Base-by-base conservation (phyloP, 35 echinoderm and acorn worm species). In the Diadema setosum region DNA sequence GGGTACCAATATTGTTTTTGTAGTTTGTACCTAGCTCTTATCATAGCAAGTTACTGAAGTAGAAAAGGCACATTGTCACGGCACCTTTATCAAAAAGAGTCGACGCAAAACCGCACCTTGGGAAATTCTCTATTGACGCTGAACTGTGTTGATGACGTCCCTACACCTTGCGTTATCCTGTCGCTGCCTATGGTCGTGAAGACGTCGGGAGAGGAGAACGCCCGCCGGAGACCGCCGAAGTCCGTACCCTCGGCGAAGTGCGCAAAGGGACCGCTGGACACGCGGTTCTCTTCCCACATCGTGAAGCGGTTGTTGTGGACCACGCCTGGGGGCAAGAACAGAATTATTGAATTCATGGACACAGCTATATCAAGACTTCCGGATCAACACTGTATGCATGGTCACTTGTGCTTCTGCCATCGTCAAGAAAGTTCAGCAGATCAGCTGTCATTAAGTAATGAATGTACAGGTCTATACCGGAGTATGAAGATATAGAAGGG, bases 251-350 rank as follows among this genome's bases (percentile, higher is more conserved):
- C 89, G 32, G 85, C 94, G 59, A 96, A 96, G 37, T 65, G 43
- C 12, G 46, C 42, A 42, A 96, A 96, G 24, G 84, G 84, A 3
- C 73, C 52, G 4, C 82, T 75, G 21, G 86, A 85, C 20, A 85
- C 29, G 30, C 49, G 24, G 4, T 86, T 81, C 40, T 91, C 84
- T 59, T 87, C 80, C 94, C 94, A 96, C 94, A 96, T 91, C 11
- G 39, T 88, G 65, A 86, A 96, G 8, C 16, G 59, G 39, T 36
- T 43, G 56, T 85, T 88, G 58, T 96, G 94, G 16, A 88, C 69
- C 45, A 61, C 81, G 24, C 94, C 94, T 96, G 81, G 4, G 81
- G n/a, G n/a, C n/a, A n/a, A n/a, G n/a, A n/a, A n/a, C n/a, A n/a
- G n/a, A n/a, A n/a, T n/a, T n/a, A n/a, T n/a, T n/a, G n/a, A n/a